Conservation (phyloP, 2,888 invertebrate species). For the Hypomecis atomaria region DNA sequence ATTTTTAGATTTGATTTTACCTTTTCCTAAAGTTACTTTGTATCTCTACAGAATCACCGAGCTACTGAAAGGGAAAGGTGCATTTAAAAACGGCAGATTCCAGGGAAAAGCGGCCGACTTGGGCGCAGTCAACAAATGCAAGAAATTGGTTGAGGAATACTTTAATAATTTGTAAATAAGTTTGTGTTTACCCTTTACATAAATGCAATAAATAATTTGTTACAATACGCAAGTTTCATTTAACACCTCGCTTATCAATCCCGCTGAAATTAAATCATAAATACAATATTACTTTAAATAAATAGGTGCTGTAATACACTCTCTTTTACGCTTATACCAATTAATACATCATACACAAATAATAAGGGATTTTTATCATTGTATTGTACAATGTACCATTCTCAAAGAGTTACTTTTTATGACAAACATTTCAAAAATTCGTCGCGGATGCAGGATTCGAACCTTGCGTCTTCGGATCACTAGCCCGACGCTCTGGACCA, state of each 20-base stretch:
- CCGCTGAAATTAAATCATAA: neutral
- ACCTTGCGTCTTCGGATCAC: no score
- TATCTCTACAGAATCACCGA: conserved; percentile 83
- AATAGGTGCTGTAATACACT: no score
- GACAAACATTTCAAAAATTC: no score
- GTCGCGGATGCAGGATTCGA: no score
- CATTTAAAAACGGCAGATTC: conserved; percentile 88
- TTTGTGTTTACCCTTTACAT: conserved; percentile 20
- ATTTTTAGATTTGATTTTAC: no score
- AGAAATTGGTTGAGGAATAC: conserved; percentile 84
- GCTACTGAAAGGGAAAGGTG: conserved; percentile 90
- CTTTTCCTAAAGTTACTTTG: neutral
- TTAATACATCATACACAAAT: no score
- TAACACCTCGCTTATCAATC: conserved; percentile 2
- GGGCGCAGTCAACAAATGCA: conserved; percentile 86
- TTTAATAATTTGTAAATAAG: conserved; percentile 64
- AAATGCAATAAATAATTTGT: conserved; percentile 25
- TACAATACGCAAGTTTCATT: conserved; percentile 15
- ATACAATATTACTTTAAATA: no score
- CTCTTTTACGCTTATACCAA: no score
- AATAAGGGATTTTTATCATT: no score
- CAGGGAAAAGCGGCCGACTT: conserved; percentile 91
- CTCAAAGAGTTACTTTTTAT: no score
- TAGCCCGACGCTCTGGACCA: no score
- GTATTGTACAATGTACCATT: no score